phyloP scores from a whole-genome alignment of 2,888 invertebrate species.

The Pollenia amentaria region DNA sequence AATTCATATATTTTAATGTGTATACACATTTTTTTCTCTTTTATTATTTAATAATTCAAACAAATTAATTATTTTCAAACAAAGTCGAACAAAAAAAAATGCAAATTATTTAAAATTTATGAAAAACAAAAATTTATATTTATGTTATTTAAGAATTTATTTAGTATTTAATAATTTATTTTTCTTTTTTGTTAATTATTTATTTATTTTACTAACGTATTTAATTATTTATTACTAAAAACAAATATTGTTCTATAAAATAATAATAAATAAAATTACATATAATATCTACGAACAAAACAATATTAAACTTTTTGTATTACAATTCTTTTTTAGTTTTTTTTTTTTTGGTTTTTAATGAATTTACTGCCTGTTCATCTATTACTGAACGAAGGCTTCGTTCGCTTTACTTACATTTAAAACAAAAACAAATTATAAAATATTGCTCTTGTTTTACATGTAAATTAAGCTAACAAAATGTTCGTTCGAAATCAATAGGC shows the following conservation, averaged over 20 bases:
- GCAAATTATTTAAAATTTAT: not conserved
- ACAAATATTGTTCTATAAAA: slow-evolving; percentile 49
- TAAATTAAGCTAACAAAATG: too few relatives aligned
- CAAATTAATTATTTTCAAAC: too few relatives aligned
- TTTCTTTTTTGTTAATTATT: slow-evolving; percentile 26
- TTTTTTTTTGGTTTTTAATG: not conserved
- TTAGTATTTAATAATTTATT: slow-evolving; percentile 71
- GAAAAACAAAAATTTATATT: slow-evolving; percentile 30
- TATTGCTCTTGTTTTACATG: too few relatives aligned
- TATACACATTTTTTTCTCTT: too few relatives aligned
- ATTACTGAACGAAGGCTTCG: too few relatives aligned
- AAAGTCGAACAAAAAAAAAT: not conserved
- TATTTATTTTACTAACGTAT: slow-evolving; percentile 73
- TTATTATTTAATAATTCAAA: too few relatives aligned
- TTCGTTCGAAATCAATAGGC: too few relatives aligned
- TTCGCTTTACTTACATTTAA: too few relatives aligned
- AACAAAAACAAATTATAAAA: too few relatives aligned
- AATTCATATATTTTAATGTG: too few relatives aligned
- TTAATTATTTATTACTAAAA: slow-evolving; percentile 56
- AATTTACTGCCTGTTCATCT: too few relatives aligned
- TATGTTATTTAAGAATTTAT: slow-evolving; percentile 45
- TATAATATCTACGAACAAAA: slow-evolving; percentile 33
- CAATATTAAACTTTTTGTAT: not conserved
- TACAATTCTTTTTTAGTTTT: not conserved
- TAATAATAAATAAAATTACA: slow-evolving; percentile 63